These are phyloP conservation scores for Cyclura pinguis DNA, from an alignment of 2,797 vertebrate species.

Conservation along the genomic window DNA sequence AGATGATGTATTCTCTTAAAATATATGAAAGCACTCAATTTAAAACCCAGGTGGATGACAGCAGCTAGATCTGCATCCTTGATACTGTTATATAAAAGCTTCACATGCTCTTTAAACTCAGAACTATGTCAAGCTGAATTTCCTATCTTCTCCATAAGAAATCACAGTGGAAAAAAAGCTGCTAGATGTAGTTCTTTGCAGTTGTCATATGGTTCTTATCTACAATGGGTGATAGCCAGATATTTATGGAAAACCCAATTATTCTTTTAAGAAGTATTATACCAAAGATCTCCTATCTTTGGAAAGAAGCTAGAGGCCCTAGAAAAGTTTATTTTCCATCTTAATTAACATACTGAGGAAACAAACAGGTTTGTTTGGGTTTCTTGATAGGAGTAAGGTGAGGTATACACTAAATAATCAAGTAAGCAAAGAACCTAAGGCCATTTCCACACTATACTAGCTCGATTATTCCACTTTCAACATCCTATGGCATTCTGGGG, in stretches of 20 bases:
- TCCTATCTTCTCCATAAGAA: neutral
- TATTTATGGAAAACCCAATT: neutral
- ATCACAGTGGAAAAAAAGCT: neutral
- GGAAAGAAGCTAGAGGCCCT: neutral
- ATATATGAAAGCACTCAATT: neutral
- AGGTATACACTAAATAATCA: too few relatives aligned
- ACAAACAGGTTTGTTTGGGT: neutral
- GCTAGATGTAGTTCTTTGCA: neutral
- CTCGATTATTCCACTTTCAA: too few relatives aligned
- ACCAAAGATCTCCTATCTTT: neutral
- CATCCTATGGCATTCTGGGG: too few relatives aligned
- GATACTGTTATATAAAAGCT: neutral
- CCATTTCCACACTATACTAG: too few relatives aligned
- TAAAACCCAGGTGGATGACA: constrained; percentile 14
- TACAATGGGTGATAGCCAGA: neutral
- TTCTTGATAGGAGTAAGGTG: too few relatives aligned
- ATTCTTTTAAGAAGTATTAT: neutral
- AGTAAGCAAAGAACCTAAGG: too few relatives aligned
- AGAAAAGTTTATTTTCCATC: neutral
- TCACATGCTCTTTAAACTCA: neutral
- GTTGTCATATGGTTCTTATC: neutral
- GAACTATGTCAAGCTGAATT: neutral
- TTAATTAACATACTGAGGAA: neutral
- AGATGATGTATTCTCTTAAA: constrained; percentile 8
- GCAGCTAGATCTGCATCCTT: neutral